These are phyloP conservation scores for Synchiropus splendidus DNA, from an alignment of 2,113 vertebrate genomes.

Conservation along the genomic window DNA sequence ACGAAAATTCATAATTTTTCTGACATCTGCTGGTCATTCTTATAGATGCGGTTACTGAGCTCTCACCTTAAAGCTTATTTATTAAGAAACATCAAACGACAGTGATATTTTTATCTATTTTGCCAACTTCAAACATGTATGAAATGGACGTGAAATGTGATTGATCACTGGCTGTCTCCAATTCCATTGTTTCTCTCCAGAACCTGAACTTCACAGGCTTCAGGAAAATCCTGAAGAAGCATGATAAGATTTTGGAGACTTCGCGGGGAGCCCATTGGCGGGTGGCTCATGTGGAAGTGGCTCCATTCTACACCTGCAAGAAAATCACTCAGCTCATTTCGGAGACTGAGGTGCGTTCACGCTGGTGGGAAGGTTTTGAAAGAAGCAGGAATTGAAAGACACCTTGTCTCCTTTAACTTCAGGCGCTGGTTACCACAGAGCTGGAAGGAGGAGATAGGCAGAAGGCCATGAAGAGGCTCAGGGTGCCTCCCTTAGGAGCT, in stretches of 20 bases:
- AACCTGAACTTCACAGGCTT: constrained; percentile 99
- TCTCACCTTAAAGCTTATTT: too few relatives aligned
- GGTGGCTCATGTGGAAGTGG: constrained; percentile 91
- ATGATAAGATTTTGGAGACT: constrained; percentile 98
- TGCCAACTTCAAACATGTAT: too few relatives aligned
- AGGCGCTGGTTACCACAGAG: constrained; percentile 92
- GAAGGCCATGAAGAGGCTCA: constrained; percentile 95
- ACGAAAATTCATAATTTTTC: too few relatives aligned
- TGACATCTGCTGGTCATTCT: too few relatives aligned
- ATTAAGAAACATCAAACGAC: too few relatives aligned
- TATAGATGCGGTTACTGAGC: too few relatives aligned
- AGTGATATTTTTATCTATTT: too few relatives aligned
- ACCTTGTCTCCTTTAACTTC: constrained; percentile 4
- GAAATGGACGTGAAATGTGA: too few relatives aligned
- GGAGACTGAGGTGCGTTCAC: constrained; percentile 82
- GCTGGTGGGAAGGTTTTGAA: too few relatives aligned
- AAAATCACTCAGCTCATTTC: constrained; percentile 98
- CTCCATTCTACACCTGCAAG: constrained; percentile 97
- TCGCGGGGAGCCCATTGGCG: constrained; percentile 88
- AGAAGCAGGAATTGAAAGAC: neutral
- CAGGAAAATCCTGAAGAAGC: constrained; percentile 98
- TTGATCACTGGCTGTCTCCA: too few relatives aligned
- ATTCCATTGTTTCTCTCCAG: constrained; percentile 47
- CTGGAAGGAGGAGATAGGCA: constrained; percentile 94
- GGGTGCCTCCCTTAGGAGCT: constrained; percentile 93